phyloP scores from a whole-genome alignment of 2,888 invertebrate species.

The Thymelicus lineola region DNA sequence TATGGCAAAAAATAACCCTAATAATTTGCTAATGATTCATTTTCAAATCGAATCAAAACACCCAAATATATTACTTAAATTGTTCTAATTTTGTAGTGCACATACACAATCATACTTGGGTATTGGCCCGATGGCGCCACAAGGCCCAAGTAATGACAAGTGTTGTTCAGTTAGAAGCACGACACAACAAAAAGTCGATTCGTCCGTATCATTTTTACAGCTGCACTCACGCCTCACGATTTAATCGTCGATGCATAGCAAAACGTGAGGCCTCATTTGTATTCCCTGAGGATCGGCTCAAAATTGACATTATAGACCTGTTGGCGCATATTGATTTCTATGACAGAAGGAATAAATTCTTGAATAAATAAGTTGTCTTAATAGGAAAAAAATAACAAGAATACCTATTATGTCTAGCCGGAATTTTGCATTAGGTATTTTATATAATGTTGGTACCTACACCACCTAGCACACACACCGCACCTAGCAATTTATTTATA shows the following conservation, averaged over 20 bases:
- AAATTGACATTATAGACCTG: constrained; percentile 30
- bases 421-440: background rate
- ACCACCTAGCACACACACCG: too few species aligned
- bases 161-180: constrained; percentile 43
- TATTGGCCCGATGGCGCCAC: constrained; percentile 58
- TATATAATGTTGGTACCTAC: too few species aligned
- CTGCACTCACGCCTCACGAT: constrained; percentile 60
- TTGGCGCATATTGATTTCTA: constrained; percentile 33
- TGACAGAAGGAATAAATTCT: constrained; percentile 18
- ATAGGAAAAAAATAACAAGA: constrained; percentile 14
- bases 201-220: constrained; percentile 75
- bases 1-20: too few species aligned
- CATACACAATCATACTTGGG: constrained; percentile 16
- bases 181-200: constrained; percentile 56
- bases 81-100: background rate
- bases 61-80: background rate
- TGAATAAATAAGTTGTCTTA: background rate
- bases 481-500: too few species aligned
- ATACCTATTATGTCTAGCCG: background rate
- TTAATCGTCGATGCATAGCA: constrained; percentile 60
- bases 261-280: constrained; percentile 48
- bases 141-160: constrained; percentile 20
- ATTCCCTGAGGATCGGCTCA: constrained; percentile 34
- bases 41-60: too few species aligned
- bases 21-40: too few species aligned